Base-by-base conservation (phyloP, 1,140 invertebrate genomes). In the Drosophila nebulosa region DNA sequence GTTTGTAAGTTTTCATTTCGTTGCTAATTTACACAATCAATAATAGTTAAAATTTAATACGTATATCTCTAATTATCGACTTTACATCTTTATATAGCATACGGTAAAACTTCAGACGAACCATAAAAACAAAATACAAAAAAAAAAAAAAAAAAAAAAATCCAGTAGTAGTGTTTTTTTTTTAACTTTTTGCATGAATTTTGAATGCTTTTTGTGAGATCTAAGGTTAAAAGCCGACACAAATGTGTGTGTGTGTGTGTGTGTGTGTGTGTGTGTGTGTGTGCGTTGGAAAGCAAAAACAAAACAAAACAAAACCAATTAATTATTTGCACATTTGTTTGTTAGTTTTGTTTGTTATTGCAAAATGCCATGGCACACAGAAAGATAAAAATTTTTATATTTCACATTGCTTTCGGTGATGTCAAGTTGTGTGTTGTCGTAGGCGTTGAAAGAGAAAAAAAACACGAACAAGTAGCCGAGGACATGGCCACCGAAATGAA, bases 321-420 rank as follows among this genome's bases (percentile, higher is more conserved):
- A 77, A 86, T 77, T 84, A 86, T 84, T 84, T 79, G 60, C 65
- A 79, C 80, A 79, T 74, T 77, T 76, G 50, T 35, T 56, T 77
- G 52, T 58, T 50, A 22, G 51, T 63, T 64, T 51, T 58, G 39
- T 30, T 18, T 50, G 56, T 51, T 65, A 74, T 68, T 85, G 67
- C 72, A 67, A 84, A 84, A 79, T 63, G 62, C 61, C 63, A 22
- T 46, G 55, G 65, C 52, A 75, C 80, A 72, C 80, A 58, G 64
- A 61, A 67, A 51, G 67, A 55, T 61, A 12, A 62, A 35, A 16
- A 9, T 6, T 65, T 9, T 65, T 9, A 46, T 2, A 5, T 18
- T 7, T 24, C 3, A 5, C 10, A 9, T 62, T 30, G 32, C 35
- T 27, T 60, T 60, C 27, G 27, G 16, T 35, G 36, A 55, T 65